Evolutionary conservation across 2,797 vertebrate genomes (phyloP), one percentile per base, ranked within the genome.

Genomic region (Poeciliopsis infans): DNA sequence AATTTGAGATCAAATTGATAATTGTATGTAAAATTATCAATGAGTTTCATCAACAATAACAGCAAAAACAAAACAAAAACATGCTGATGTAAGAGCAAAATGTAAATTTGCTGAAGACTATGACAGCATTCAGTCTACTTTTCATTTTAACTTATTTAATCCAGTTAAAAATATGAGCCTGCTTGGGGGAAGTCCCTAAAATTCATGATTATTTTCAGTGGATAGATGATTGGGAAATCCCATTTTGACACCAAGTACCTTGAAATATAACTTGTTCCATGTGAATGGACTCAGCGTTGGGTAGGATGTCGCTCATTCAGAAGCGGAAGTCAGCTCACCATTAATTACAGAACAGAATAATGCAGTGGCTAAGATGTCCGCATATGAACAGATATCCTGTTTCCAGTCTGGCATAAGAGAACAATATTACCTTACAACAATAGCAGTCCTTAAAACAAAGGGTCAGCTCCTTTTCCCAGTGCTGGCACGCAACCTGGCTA

Each of bases 381-480:
- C 51, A 70, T 57, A 57, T 61, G 45, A 73, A 23, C 20, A 74
- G 31, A 79, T 74, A 74, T 74, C 71, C 78, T 51, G 71, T 66
- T 78, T 43, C 68, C 76, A 45, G 66, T 53, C 69, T 5, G 10
- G n/a, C n/a, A 55, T 31, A 4, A 69, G 11, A 70, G 47, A 53
- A 69, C 18, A 10, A 36, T 25, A 64, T 23, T 46, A 64, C 45
- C 18, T 64, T 45, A 64, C 74, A 75, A 75, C 74, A 75, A 75
- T 74, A 41, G 49, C 23, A 41, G 49, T 16, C 16, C 36, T 74
- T 74, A 45, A 45, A n/a, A 46, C 55, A 75, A 75, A 75, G 39
- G 18, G 59, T 33, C 45, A 43, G 43, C 43, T 41, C 74, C 55
- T 45, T 61, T 64, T 20, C n/a, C n/a, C 55, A 45, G 43, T 70